Evolutionary conservation across 2,113 vertebrate genomes (phyloP).

Genomic region (Poeciliopsis prolifica): DNA sequence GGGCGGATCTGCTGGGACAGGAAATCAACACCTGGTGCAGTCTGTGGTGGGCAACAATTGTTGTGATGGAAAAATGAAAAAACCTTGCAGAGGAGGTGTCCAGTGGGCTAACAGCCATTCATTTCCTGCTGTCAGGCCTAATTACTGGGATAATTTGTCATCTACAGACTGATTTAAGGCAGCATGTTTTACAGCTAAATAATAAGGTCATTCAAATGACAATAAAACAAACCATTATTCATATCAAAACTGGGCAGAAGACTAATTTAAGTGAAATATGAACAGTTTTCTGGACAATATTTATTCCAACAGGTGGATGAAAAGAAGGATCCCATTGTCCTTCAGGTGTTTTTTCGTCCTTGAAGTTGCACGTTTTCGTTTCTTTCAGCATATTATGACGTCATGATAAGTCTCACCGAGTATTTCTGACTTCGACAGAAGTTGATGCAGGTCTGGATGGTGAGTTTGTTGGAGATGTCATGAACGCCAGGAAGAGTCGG

Average conservation of each 20-base stretch:
- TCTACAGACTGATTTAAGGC: constrained; percentile 38
- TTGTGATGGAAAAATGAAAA: constrained; percentile 28
- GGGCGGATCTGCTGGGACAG: constrained; percentile 52
- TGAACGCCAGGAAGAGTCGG: constrained; percentile 89
- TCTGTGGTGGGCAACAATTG: constrained; percentile 36
- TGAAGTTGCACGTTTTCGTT: rapidly evolving
- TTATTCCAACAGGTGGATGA: background rate
- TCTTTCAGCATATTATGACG: background rate
- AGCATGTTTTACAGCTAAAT: constrained; percentile 36
- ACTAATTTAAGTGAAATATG: constrained; percentile 14
- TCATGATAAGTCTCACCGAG: constrained; percentile 80
- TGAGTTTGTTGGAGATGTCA: constrained; percentile 93
- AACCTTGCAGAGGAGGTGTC: constrained; percentile 35
- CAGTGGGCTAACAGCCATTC: constrained; percentile 53
- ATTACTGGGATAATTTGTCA: constrained; percentile 53
- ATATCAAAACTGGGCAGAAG: constrained; percentile 1
- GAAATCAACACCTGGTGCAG: constrained; percentile 65
- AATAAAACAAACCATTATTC: constrained; percentile 36
- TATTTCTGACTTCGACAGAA: constrained; percentile 92
- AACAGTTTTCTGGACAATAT: constrained; percentile 5
- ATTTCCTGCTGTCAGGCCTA: constrained; percentile 63
- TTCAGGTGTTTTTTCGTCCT: no score
- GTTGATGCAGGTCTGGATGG: constrained; percentile 94
- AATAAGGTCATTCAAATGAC: constrained; percentile 30
- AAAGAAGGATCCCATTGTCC: background rate